Evolutionary conservation across 1,140 invertebrate genomes (phyloP), one percentile per base, ranked within the genome.

Genomic region (Dreissena rostriformis): DNA sequence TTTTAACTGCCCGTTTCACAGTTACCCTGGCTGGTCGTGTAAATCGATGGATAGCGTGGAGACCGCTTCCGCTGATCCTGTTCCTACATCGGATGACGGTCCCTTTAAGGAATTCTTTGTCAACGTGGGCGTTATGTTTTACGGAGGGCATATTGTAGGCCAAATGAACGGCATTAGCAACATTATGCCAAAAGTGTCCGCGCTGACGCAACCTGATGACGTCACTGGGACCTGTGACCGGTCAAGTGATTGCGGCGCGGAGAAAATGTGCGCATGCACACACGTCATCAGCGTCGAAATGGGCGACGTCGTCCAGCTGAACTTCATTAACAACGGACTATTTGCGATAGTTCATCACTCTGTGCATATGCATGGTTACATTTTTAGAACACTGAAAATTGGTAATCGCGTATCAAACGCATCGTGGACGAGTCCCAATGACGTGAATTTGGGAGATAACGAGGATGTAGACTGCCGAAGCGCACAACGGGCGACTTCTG

Each of bases 361-460:
- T 15, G 96, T 96, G 85, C 96, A 97, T 91, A 91, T 96, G 1
- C 96, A 97, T 88, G 96, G 96, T 2, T 95, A 96, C 92, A 95
- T 94, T 86, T 97, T 96, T 91, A 95, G 95, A 86, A 94, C 96
- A 0, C 94, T 96, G 0, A 96, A 94, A 39, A 93, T 95, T 82
- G 95, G 86, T 17, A 77, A 85, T 75, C 66, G 63, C 1, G 77
- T 84, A 52, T 67, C 86, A 65, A 86, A 86, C 22, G 68, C 72
- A 39, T 86, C 68, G 14, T 53, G 39, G 49, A 49, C 7, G 12
- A 7, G 84, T 71, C 66, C 72, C 92, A 94, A 12, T 24, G 17
- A n/a, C 57, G 22, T 61, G 17, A 91, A 94, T 66, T 74, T 15
- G 22, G 71, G 22, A 2, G 53, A 84, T 24, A 88, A 86, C 52